Conservation (phyloP, 2,797 vertebrate species). For the Okamejei kenojei region DNA sequence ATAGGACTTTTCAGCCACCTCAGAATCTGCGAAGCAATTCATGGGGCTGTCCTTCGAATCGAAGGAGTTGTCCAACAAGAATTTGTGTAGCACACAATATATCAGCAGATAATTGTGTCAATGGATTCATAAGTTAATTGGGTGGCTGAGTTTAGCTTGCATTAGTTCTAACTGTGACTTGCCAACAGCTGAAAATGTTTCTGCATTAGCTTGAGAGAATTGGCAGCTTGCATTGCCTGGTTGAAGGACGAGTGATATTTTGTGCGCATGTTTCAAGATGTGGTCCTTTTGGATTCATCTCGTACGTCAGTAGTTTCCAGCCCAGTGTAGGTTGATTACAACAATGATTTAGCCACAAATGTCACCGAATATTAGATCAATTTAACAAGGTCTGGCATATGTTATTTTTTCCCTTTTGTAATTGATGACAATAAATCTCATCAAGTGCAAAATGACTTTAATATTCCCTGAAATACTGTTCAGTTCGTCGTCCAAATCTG, state of each 20-base stretch:
- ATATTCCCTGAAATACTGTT: neutral
- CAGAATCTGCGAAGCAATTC: too few species aligned
- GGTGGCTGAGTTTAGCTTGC: neutral
- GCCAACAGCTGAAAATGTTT: neutral
- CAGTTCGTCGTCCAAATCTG: neutral
- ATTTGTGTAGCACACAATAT: neutral
- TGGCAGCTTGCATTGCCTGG: neutral
- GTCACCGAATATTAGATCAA: neutral
- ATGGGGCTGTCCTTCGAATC: too few species aligned
- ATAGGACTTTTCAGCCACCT: too few species aligned
- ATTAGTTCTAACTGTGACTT: neutral
- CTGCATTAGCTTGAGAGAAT: neutral
- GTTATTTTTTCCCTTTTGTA: neutral
- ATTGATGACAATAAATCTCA: neutral
- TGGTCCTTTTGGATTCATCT: neutral
- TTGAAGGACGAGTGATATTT: neutral
- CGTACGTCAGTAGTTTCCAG: neutral
- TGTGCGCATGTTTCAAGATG: neutral
- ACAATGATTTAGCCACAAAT: neutral
- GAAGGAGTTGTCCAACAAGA: too few species aligned
- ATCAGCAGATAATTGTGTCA: neutral
- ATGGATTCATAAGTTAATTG: neutral
- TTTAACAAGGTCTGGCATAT: neutral
- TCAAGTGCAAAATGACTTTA: slow-evolving; percentile 13
- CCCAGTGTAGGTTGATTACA: neutral